Evolutionary conservation across 2,797 vertebrate species (phyloP).

Genomic region (Hyperoplus immaculatus): DNA sequence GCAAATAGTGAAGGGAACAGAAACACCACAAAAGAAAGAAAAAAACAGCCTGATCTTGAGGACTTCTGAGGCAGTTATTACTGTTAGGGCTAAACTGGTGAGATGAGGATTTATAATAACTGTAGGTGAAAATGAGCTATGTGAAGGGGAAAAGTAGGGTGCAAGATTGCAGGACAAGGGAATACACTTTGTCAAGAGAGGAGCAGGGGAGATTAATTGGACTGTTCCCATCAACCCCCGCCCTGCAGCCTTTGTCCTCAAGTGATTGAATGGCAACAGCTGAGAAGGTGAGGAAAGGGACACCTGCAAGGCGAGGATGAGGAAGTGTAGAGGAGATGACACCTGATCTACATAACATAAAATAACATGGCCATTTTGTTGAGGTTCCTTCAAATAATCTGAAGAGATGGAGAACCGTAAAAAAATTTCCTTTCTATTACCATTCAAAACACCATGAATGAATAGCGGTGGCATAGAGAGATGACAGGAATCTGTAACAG

Average conservation of each 20-base stretch:
- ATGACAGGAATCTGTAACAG: constrained; percentile 11
- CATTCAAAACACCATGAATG: constrained; percentile 36
- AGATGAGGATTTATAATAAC: constrained; percentile 20
- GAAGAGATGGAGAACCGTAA: constrained; percentile 25
- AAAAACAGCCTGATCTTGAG: neutral
- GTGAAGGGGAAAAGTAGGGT: constrained; percentile 31
- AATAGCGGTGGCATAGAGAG: constrained; percentile 1
- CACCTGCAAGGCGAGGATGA: constrained; percentile 68
- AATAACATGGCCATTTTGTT: constrained; percentile 32
- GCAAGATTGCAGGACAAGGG: constrained; percentile 29
- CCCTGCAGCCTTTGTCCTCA: constrained; percentile 58
- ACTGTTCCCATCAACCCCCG: constrained; percentile 64
- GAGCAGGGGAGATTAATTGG: constrained; percentile 60
- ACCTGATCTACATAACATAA: constrained; percentile 33
- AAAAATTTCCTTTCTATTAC: constrained; percentile 12
- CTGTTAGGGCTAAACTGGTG: neutral
- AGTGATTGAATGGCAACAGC: constrained; percentile 78
- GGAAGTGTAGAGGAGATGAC: constrained; percentile 40
- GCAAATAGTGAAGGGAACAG: neutral
- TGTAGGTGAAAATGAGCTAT: constrained; percentile 37
- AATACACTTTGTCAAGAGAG: constrained; percentile 50
- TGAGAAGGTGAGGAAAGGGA: constrained; percentile 78
- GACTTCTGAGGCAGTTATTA: neutral
- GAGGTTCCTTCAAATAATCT: constrained; percentile 21
- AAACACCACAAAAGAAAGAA: neutral